These are phyloP conservation scores for Pelobates cultripes DNA, from an alignment of 2,797 vertebrate species.

Conservation along the genomic window DNA sequence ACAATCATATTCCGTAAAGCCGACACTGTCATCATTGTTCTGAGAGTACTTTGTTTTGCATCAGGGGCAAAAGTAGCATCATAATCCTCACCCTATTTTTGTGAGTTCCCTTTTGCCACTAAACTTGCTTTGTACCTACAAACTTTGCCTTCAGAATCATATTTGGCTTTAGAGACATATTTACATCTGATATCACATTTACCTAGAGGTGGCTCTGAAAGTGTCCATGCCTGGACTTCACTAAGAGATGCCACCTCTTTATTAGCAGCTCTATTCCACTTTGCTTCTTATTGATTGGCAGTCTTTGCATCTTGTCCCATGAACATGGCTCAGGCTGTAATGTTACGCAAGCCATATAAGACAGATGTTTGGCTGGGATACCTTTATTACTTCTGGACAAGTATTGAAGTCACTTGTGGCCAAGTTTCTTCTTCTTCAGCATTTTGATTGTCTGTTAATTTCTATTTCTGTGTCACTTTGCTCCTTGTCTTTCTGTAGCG, in stretches of 20 bases:
- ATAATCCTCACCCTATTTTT: constrained; percentile 8
- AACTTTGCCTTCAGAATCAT: background rate
- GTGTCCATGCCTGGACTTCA: background rate
- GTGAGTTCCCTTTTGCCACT: background rate
- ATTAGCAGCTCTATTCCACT: constrained; percentile 16
- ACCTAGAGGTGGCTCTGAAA: constrained; percentile 5
- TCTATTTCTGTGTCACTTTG: too few relatives aligned
- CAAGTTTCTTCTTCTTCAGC: too few relatives aligned
- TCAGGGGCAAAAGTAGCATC: constrained; percentile 2
- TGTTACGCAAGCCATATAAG: too few relatives aligned
- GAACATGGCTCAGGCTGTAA: too few relatives aligned
- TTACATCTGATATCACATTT: too few relatives aligned
- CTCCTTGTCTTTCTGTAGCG: too few relatives aligned
- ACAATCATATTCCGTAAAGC: too few relatives aligned
- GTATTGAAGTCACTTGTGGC: too few relatives aligned
- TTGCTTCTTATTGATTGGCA: background rate
- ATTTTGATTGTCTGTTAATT: too few relatives aligned
- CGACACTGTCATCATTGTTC: constrained; percentile 2
- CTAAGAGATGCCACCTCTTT: background rate
- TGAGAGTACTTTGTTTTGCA: constrained; percentile 14
- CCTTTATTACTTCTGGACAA: too few relatives aligned
- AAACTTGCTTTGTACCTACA: background rate
- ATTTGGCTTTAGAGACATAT: constrained; percentile 17
- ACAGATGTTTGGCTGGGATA: too few relatives aligned
- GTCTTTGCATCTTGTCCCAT: background rate